phyloP scores from a whole-genome alignment of 2,113 vertebrate genomes.

The Takifugu bimaculatus region DNA sequence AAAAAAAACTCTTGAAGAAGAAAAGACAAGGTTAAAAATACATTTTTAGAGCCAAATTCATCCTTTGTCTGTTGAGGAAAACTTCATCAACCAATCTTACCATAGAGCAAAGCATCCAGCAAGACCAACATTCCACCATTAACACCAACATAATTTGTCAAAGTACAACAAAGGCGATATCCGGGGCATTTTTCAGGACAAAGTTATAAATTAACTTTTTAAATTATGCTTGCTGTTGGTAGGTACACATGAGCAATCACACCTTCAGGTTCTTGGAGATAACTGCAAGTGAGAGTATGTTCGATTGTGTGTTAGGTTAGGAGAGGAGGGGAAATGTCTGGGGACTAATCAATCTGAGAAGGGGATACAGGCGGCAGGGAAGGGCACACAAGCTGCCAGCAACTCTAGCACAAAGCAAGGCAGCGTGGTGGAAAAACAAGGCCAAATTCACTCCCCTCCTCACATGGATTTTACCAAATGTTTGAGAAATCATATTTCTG shows the following conservation, averaged over 20 bases:
- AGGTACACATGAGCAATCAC: conserved; percentile 18
- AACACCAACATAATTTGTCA: conserved; percentile 45
- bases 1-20: conserved; percentile 26
- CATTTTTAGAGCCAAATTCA: conserved; percentile 24
- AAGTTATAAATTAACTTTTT: conserved; percentile 38
- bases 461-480: too few relatives aligned
- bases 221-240: background rate
- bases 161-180: conserved; percentile 37
- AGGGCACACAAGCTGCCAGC: conserved; percentile 14
- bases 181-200: conserved; percentile 37
- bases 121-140: conserved; percentile 48
- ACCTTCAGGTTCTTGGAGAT: conserved; percentile 23
- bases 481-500: too few relatives aligned
- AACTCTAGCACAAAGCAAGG: background rate
- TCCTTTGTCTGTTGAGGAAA: conserved; percentile 10
- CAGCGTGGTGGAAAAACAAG: background rate
- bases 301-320: conserved; percentile 12
- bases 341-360: conserved; percentile 41
- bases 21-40: conserved; percentile 24
- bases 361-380: conserved; percentile 12
- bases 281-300: conserved; percentile 9
- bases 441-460: background rate
- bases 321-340: conserved; percentile 20
- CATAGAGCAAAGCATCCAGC: conserved; percentile 26
- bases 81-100: conserved; percentile 25